Percentiles rank a stretch among this genome's conserved stretches.
phyloP scores from a whole-genome alignment of 1,140 invertebrate genomes.

The Tetramorium parvispinum region DNA sequence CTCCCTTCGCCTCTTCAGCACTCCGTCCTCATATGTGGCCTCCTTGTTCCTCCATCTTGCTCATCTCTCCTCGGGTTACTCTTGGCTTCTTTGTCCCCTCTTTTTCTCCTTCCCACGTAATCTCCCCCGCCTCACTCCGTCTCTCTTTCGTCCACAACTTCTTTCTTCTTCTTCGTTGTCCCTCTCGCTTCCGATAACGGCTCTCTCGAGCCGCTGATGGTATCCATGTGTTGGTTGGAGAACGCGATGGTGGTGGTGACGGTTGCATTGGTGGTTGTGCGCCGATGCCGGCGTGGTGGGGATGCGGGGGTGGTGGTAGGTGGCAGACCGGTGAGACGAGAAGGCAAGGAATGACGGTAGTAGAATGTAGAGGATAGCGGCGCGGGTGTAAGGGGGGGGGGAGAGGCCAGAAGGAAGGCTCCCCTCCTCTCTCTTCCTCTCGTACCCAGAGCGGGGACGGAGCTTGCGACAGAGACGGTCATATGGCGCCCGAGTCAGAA shows the following conservation, averaged over 20 bases:
- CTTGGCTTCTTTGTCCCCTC: conserved; percentile 55
- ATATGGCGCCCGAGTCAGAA: conserved; percentile 81
- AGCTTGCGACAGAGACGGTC: conserved; percentile 80
- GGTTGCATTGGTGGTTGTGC: conserved; percentile 20
- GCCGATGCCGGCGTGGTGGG: conserved; percentile 60
- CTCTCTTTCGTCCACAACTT: not conserved
- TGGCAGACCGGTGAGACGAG: conserved; percentile 42
- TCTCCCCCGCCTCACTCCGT: conserved; percentile 26
- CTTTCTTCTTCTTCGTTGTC: conserved; percentile 16
- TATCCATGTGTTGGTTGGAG: conserved; percentile 58
- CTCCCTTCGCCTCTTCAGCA: not conserved
- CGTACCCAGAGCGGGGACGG: conserved; percentile 39
- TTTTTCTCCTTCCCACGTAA: conserved; percentile 24
- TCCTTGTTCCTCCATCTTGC: conserved; percentile 41
- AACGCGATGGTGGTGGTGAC: conserved; percentile 22
- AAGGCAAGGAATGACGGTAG: conserved; percentile 63
- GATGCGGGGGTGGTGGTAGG: conserved; percentile 72
- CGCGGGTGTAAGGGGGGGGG: conserved; percentile 44
- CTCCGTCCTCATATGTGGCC: conserved; percentile 5
- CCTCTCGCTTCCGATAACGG: conserved; percentile 23
- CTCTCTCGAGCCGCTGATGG: not conserved
- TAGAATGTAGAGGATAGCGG: conserved; percentile 66
- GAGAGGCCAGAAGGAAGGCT: conserved; percentile 54
- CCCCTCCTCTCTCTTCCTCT: not conserved
- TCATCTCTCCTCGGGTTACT: conserved; percentile 32